Percentiles rank a stretch among this genome's conserved stretches.
Conservation (phyloP, 2,888 invertebrate genomes). For the Gymnosoma rotundatum region DNA sequence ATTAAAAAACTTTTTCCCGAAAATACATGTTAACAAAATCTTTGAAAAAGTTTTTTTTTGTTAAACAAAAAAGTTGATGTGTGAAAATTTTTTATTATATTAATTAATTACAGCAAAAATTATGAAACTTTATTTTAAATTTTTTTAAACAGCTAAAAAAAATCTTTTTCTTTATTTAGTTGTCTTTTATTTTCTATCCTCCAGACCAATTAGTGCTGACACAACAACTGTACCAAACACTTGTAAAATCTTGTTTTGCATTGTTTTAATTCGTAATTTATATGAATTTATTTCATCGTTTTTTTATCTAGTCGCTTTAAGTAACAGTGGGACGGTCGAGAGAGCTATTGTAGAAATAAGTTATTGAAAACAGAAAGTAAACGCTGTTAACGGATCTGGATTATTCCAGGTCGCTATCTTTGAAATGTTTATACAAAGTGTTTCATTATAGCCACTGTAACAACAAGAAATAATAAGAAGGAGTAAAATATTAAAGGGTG, state of each 20-base stretch:
- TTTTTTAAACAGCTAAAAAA: not conserved
- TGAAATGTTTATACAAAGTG: too few species aligned
- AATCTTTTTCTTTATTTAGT: constrained; percentile 27
- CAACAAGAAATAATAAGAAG: too few species aligned
- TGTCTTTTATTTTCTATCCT: constrained; percentile 66
- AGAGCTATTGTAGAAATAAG: too few species aligned
- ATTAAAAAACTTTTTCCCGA: constrained; percentile 32
- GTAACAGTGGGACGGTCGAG: constrained; percentile 34
- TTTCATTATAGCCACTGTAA: too few species aligned
- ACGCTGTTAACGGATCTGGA: too few species aligned
- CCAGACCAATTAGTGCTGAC: constrained; percentile 66
- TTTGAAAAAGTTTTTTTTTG: constrained; percentile 60
- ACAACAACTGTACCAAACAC: constrained; percentile 60
- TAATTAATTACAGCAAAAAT: constrained; percentile 56
- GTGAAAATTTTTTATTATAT: constrained; percentile 67
- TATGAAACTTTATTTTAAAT: constrained; percentile 49
- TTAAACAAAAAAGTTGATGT: constrained; percentile 53
- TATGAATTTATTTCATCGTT: constrained; percentile 28
- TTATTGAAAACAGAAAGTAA: too few species aligned
- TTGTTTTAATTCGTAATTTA: constrained; percentile 51
- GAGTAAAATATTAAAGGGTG: too few species aligned
- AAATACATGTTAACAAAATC: constrained; percentile 54
- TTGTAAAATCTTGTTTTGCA: constrained; percentile 40
- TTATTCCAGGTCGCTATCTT: too few species aligned
- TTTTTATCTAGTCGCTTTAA: constrained; percentile 31